A percentile compares a stretch with the other conserved stretches of the same genome.
These are phyloP conservation scores for Drosophila baimaii DNA, from an alignment of 1,140 invertebrate species.

Conservation along the genomic window DNA sequence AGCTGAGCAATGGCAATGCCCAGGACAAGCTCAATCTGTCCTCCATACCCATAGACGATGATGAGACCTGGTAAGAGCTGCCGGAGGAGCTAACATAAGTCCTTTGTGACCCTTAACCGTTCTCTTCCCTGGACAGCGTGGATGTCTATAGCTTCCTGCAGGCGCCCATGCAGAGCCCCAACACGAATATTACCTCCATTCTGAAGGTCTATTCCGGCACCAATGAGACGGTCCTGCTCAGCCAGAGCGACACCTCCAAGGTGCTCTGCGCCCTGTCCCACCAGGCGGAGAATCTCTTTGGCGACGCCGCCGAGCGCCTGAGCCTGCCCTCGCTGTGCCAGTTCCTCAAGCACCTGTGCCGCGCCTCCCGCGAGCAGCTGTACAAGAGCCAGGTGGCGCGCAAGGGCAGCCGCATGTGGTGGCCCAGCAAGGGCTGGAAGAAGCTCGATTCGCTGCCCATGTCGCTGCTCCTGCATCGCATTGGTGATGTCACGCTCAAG, in stretches of 20 bases:
- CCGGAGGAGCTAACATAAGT: too few species aligned
- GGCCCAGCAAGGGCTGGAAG: slow-evolving; percentile 83
- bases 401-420: slow-evolving; percentile 85
- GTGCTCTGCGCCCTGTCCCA: slow-evolving; percentile 94
- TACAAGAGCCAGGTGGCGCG: slow-evolving; percentile 85
- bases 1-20: slow-evolving; percentile 70
- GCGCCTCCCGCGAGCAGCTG: slow-evolving; percentile 91
- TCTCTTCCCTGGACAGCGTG: slow-evolving; percentile 86
- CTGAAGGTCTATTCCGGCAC: slow-evolving; percentile 84
- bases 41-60: slow-evolving; percentile 87
- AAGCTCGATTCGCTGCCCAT: slow-evolving; percentile 84
- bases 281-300: slow-evolving; percentile 93
- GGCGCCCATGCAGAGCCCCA: slow-evolving; percentile 87
- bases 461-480: slow-evolving; percentile 90
- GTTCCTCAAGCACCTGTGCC: slow-evolving; percentile 92
- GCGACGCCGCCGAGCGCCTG: slow-evolving; percentile 93
- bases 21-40: slow-evolving; percentile 83
- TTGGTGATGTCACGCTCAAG: slow-evolving; percentile 94
- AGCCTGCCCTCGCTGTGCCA: slow-evolving; percentile 92
- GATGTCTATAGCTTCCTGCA: slow-evolving; percentile 93
- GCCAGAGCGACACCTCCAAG: slow-evolving; percentile 92
- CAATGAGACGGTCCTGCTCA: slow-evolving; percentile 89
- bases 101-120: too few species aligned
- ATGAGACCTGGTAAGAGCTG: slow-evolving; percentile 89
- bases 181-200: slow-evolving; percentile 85